These are phyloP conservation scores for Anagrus nilaparvatae DNA, from an alignment of 1,140 invertebrate genomes.

Conservation along the genomic window DNA sequence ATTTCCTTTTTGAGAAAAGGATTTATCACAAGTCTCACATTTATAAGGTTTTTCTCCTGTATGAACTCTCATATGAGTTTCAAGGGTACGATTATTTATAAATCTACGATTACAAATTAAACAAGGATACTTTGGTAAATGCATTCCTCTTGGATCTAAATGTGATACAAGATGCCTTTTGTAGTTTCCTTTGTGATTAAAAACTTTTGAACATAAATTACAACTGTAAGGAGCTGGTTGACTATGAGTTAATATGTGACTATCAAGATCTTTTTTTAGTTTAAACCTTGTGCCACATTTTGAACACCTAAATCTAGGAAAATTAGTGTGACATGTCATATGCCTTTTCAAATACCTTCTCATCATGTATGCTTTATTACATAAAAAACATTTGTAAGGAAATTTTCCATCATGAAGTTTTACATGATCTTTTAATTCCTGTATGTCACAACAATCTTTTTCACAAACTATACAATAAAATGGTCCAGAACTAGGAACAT, in stretches of 20 bases:
- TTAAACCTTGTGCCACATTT: slow-evolving; percentile 35
- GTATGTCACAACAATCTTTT: slow-evolving; percentile 32
- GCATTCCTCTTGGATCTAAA: slow-evolving; percentile 28
- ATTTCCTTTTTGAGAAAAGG: slow-evolving; percentile 47
- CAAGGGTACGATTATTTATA: slow-evolving; percentile 35
- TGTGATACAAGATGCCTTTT: slow-evolving; percentile 35
- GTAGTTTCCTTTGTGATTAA: slow-evolving; percentile 38
- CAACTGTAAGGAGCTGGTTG: slow-evolving; percentile 33
- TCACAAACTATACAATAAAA: slow-evolving; percentile 40
- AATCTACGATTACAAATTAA: slow-evolving; percentile 45
- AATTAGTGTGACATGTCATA: slow-evolving; percentile 47
- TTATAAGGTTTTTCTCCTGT: slow-evolving; percentile 51
- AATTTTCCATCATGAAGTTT: slow-evolving; percentile 47
- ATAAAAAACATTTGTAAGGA: slow-evolving; percentile 50
- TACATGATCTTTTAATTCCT: slow-evolving; percentile 30
- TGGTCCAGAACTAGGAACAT: slow-evolving; percentile 32
- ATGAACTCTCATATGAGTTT: slow-evolving; percentile 50
- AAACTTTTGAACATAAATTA: slow-evolving; percentile 31
- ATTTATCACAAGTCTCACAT: slow-evolving; percentile 41
- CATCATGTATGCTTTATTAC: slow-evolving; percentile 43
- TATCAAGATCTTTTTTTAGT: slow-evolving; percentile 31
- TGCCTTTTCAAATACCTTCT: slow-evolving; percentile 49
- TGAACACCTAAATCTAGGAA: slow-evolving; percentile 40
- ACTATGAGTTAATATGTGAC: slow-evolving; percentile 26
- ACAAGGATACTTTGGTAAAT: slow-evolving; percentile 41